Evolutionary conservation across 2,888 invertebrate genomes (phyloP), one percentile per base, ranked within the genome.

Genomic region (Herminia tarsipennalis): DNA sequence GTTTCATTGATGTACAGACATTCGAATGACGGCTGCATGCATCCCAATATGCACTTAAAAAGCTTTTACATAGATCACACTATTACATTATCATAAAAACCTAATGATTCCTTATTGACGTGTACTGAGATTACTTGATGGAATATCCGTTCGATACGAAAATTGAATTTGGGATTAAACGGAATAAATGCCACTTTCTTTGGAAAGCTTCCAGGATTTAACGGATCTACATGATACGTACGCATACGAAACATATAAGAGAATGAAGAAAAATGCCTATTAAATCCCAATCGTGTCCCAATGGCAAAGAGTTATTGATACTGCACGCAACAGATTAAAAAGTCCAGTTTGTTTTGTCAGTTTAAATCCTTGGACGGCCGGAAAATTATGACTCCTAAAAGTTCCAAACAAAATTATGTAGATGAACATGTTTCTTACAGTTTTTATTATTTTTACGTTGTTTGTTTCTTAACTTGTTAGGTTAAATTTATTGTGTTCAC

Each of bases 11-110:
- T 79, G 73, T 69, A 65, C 63, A 51, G 63, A 61, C 64, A 48
- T 56, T 51, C 42, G 50, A 60, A 42, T 56, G 42, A 49, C 54
- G 50, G 45, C 61, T 49, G 39, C 42, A 61, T 75, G 73, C 76
- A 78, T 64, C 52, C 34, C 46, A 61, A 62, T 66, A 70, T 84
- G 84, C 81, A 83, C 72, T 81, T 74, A 68, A 73, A 80, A 80
- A 70, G 68, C 80, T 78, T 77, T 78, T 71, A 78, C 56, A 40
- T 33, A 42, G 59, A 71, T 71, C 56, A 67, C 54, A 61, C 46
- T 62, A 45, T 50, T 56, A 45, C 54, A 42, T 56, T 54, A 53
- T 47, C 54, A 53, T 56, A 55, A 44, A 50, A 52, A 29, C 38
- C 27, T 44, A 34, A 43, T 52, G 43, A 44, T 44, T 39, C 6